These are phyloP conservation scores for Hipparchia semele DNA, from an alignment of 2,888 invertebrate species.

Conservation along the genomic window DNA sequence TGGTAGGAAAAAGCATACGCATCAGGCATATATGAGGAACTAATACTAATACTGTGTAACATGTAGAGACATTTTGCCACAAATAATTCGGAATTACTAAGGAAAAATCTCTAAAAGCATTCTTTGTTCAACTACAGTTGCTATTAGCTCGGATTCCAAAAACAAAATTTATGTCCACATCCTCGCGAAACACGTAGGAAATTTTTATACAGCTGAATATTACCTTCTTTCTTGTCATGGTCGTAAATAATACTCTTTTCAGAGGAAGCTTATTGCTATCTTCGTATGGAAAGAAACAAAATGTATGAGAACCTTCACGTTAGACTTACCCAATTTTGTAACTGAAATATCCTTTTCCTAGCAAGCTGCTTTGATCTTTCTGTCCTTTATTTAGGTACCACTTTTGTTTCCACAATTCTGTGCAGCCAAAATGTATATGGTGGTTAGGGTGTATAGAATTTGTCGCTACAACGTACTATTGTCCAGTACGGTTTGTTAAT, in stretches of 20 bases:
- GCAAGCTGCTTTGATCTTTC: conserved; percentile 29
- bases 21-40: not conserved
- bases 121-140: conserved; percentile 61
- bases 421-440: not conserved
- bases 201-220: conserved; percentile 77
- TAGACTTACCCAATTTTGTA: conserved; percentile 10
- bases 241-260: conserved; percentile 82
- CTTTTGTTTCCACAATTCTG: conserved; percentile 23
- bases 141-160: conserved; percentile 75
- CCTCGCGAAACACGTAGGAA: conserved; percentile 61
- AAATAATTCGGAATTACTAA: conserved; percentile 35
- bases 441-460: conserved; percentile 50
- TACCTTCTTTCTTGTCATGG: conserved; percentile 61
- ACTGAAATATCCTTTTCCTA: conserved; percentile 13
- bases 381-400: not conserved
- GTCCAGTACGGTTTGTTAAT: conserved; percentile 66
- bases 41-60: not conserved
- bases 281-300: conserved; percentile 63
- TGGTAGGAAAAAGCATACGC: no score
- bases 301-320: conserved; percentile 36
- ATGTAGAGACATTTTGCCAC: conserved; percentile 3
- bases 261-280: conserved; percentile 69
- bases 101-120: conserved; percentile 48
- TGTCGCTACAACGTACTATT: conserved; percentile 62
- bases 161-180: conserved; percentile 73